Base-by-base conservation (phyloP, 2,797 vertebrate genomes). In the Molossus molossus region DNA sequence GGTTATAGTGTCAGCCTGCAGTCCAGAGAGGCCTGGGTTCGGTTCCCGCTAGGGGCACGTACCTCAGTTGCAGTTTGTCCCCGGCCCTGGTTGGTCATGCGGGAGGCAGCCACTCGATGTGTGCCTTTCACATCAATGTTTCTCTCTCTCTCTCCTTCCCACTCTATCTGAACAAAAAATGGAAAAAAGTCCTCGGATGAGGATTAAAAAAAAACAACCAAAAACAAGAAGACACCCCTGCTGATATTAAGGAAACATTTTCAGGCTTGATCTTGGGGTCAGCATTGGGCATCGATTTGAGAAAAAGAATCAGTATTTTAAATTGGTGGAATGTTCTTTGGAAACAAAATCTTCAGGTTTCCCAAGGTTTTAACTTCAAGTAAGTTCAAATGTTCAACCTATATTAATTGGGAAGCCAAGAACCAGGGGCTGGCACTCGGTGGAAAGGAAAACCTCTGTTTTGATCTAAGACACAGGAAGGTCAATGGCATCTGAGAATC, bases 181-280 rank as follows among this genome's bases (percentile, higher is more conserved):
- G 33, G 33, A 33, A 33, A 33, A 33, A 33, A 2, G 33, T 33
- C 33, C 33, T 33, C 33, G 40, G 40, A 45, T 45, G 40, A 45
- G 40, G 40, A 45, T 45, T 45, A 45, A 45, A 33, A 33, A 33
- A 33, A 33, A 33, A 33, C 33, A 33, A 33, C 3, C 33, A 33
- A 33, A 45, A 45, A 45, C 40, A 45, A 45, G 6, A 45, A 45
- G 40, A 45, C 40, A 76, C 67, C 33, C 20, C 55, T 57, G 20
- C 10, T 92, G 69, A 84, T 90, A 84, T 90, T 29, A 69, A 79
- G 48, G 75, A 93, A 80, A 58, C 2, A 0, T 75, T 69, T 90
- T 86, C n/a, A 93, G 57, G 27, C 11, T 94, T 94, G 23, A 48
- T 65, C 70, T 80, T 73, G 33, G 25, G 86, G 57, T 90, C 23